Percentiles rank a stretch among this genome's conserved stretches.
Evolutionary conservation across 2,797 vertebrate genomes (phyloP).

Genomic region (Molossus alvarezi): DNA sequence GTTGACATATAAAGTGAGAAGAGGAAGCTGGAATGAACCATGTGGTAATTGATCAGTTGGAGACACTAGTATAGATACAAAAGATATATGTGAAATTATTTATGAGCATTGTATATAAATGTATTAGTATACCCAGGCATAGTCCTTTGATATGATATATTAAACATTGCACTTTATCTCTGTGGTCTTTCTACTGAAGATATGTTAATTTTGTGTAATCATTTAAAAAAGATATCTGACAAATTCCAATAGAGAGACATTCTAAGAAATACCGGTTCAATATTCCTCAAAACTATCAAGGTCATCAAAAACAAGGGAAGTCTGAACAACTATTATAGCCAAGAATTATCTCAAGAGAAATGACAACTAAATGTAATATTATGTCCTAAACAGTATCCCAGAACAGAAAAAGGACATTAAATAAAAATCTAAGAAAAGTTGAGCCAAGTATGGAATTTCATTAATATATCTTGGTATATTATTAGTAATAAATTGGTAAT

Average conservation of each 20-base stretch:
- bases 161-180: background rate
- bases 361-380: background rate
- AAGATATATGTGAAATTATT: background rate
- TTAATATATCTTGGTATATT: background rate
- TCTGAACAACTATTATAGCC: background rate
- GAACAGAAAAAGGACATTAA: background rate
- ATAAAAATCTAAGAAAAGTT: background rate
- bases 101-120: background rate
- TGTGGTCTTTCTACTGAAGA: background rate
- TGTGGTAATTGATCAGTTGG: background rate
- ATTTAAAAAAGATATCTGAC: background rate
- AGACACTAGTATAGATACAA: background rate
- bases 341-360: background rate
- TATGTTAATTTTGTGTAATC: background rate
- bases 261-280: background rate
- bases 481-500: background rate
- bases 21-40: background rate
- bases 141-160: background rate
- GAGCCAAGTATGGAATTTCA: background rate
- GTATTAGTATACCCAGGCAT: background rate
- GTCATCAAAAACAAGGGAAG: background rate
- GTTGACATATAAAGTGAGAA: background rate
- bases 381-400: background rate
- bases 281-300: background rate
- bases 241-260: background rate